Evolutionary conservation across 1,140 invertebrate genomes (phyloP).

Genomic region (Lamellibrachia luymesi): DNA sequence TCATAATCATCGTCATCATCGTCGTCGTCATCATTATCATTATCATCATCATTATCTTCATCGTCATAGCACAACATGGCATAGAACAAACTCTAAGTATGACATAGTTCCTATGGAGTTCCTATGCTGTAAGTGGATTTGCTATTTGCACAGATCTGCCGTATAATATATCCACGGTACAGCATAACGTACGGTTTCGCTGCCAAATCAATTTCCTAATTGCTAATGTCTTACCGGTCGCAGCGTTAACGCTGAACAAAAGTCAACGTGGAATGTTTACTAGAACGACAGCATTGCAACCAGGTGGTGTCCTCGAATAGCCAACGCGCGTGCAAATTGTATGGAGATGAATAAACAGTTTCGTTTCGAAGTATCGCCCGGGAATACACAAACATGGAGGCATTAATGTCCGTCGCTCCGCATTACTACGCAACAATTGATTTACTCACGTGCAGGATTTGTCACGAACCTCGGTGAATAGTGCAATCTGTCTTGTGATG

Average conservation of each 20-base stretch:
- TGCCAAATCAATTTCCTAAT: neutral
- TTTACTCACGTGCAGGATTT: neutral
- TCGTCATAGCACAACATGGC: neutral
- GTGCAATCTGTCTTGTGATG: neutral
- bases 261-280: neutral
- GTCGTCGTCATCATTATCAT: no score
- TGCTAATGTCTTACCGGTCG: neutral
- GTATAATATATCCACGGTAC: neutral
- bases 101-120: no score
- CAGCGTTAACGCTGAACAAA: neutral
- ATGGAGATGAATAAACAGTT: neutral
- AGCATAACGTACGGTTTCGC: neutral
- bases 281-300: neutral
- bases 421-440: neutral
- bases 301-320: neutral
- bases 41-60: no score
- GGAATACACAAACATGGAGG: neutral
- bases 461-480: neutral
- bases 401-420: neutral
- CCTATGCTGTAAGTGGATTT: neutral
- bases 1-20: no score
- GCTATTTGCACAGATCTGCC: neutral
- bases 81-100: neutral
- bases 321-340: neutral
- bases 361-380: neutral